Evolutionary conservation across 1,140 invertebrate genomes (phyloP).

Genomic region (Sycobia sp.): DNA sequence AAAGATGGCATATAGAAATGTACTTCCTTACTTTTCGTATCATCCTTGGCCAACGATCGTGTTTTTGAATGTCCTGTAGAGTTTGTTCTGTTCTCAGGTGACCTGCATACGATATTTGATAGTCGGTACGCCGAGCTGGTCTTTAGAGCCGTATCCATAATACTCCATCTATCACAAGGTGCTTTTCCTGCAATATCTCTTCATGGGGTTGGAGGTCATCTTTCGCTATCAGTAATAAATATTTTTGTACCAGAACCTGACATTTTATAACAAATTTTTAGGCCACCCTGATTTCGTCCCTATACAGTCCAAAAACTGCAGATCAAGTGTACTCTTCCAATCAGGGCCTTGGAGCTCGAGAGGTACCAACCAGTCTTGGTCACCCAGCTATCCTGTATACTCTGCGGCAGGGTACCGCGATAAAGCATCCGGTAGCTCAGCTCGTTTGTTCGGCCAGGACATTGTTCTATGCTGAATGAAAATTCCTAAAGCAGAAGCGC

Average conservation of each 20-base stretch:
- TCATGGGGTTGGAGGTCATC: no score
- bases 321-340: not conserved
- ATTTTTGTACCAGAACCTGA: no score
- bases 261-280: no score
- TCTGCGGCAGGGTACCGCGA: conserved; percentile 15
- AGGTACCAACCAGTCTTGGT: not conserved
- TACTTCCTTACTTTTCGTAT: conserved; percentile 10
- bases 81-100: conserved; percentile 40
- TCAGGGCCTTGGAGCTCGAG: not conserved
- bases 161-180: not conserved
- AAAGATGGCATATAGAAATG: conserved; percentile 21
- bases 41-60: conserved; percentile 29
- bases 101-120: conserved; percentile 36
- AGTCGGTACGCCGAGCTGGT: conserved; percentile 21
- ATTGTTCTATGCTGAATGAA: conserved; percentile 38
- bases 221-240: no score
- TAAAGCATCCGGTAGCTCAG: conserved; percentile 37
- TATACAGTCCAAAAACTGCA: no score
- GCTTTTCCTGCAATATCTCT: no score
- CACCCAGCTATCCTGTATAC: not conserved
- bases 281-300: no score
- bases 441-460: conserved; percentile 40
- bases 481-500: conserved; percentile 42
- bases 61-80: conserved; percentile 17
- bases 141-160: not conserved